These are phyloP conservation scores for Cettia cetti DNA, from an alignment of 2,113 vertebrate genomes.

Conservation along the genomic window DNA sequence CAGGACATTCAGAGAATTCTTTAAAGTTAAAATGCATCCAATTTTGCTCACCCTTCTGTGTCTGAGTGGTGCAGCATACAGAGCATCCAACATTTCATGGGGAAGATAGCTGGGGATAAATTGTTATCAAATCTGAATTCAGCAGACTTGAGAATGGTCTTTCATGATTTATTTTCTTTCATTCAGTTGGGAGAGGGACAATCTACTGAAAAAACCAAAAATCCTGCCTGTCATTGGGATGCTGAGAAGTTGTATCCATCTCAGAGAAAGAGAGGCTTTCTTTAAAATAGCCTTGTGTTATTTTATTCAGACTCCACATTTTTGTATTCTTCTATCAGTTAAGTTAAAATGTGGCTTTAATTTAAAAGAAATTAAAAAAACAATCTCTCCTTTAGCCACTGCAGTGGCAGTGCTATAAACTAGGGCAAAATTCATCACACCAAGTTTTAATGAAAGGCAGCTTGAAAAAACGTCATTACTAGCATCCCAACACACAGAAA, in stretches of 20 bases:
- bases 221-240: not conserved
- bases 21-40: not conserved
- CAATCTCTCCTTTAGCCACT: not conserved
- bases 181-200: not conserved
- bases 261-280: not conserved
- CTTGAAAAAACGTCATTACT: not conserved
- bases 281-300: not conserved
- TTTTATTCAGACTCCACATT: not conserved
- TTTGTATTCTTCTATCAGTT: not conserved
- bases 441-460: not conserved
- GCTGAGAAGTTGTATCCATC: not conserved
- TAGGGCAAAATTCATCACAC: not conserved
- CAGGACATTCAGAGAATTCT: not conserved
- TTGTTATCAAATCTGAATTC: not conserved
- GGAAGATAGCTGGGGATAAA: not conserved
- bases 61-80: not conserved
- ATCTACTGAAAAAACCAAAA: not conserved
- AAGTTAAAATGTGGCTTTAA: not conserved
- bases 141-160: not conserved
- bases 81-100: not conserved
- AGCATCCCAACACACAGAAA: not conserved
- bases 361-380: not conserved
- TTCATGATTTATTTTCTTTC: not conserved
- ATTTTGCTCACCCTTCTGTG: not conserved
- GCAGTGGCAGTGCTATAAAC: not conserved